A percentile compares a stretch with the other conserved stretches of the same genome.
phyloP scores from a whole-genome alignment of 2,113 vertebrate genomes.

The Heptranchias perlo region DNA sequence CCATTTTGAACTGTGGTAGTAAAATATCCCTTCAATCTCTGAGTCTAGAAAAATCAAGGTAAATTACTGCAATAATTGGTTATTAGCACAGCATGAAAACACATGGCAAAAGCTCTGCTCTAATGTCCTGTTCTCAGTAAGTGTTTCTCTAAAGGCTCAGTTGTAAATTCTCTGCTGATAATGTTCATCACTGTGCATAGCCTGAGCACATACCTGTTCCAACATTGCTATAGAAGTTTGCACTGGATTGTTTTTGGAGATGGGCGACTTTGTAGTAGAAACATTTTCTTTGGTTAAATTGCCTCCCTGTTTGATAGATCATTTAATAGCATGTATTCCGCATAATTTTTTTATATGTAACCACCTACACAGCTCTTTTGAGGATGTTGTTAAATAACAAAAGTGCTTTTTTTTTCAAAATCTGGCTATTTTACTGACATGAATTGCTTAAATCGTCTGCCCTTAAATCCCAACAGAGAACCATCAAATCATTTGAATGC shows the following conservation, averaged over 20 bases:
- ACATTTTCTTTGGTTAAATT: background rate
- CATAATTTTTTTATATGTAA: background rate
- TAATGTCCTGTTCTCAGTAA: constrained; percentile 8
- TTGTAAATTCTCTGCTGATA: background rate
- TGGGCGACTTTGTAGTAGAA: background rate
- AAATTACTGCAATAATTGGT: background rate
- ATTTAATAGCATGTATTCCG: background rate
- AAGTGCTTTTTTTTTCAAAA: too few relatives aligned
- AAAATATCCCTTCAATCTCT: background rate
- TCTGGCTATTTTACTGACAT: background rate
- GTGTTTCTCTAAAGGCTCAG: background rate
- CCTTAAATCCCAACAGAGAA: background rate
- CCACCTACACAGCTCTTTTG: background rate
- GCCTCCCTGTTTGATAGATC: background rate
- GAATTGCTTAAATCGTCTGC: background rate
- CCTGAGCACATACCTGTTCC: background rate
- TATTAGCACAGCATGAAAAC: background rate
- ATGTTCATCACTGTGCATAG: background rate
- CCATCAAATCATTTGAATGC: background rate
- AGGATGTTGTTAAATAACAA: too few relatives aligned
- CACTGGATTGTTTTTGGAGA: background rate
- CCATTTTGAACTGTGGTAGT: background rate
- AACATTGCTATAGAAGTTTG: background rate
- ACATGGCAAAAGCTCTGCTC: background rate
- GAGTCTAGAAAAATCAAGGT: background rate